Conservation (phyloP, 1,140 invertebrate species). For the Kradibia gibbosae region DNA sequence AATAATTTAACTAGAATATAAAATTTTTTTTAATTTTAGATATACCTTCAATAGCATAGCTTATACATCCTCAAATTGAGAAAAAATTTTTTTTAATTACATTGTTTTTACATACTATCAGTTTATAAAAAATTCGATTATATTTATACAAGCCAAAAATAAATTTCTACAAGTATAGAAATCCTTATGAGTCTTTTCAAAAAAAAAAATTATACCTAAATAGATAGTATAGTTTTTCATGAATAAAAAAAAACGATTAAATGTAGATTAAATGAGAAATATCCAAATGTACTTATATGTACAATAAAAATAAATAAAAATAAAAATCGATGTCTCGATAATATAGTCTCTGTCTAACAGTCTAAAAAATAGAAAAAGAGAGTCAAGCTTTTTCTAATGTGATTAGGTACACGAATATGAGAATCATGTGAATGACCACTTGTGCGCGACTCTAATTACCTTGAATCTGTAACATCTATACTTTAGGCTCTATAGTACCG, state of each 20-base stretch:
- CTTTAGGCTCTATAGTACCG: background rate
- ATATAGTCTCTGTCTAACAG: background rate
- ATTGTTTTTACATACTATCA: too few relatives aligned
- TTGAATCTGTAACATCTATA: conserved; percentile 14
- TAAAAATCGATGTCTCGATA: conserved; percentile 23
- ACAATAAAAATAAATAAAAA: background rate
- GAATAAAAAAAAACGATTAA: background rate
- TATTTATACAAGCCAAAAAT: too few relatives aligned
- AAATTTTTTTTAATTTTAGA: too few relatives aligned
- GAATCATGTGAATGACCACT: conserved; percentile 17
- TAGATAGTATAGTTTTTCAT: background rate
- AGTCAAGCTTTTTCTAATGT: background rate
- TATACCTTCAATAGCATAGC: too few relatives aligned
- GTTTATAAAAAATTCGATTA: too few relatives aligned
- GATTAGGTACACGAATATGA: conserved; percentile 20
- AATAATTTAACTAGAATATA: conserved; percentile 9
- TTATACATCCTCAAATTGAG: too few relatives aligned
- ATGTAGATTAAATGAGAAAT: conserved; percentile 5
- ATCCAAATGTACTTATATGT: conserved; percentile 30
- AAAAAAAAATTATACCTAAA: background rate
- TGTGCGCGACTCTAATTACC: conserved; percentile 33
- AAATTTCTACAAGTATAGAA: too few relatives aligned
- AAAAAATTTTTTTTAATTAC: too few relatives aligned
- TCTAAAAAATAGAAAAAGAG: conserved; percentile 1
- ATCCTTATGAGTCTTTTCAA: too few relatives aligned